Percentiles rank a stretch among this genome's conserved stretches.
These are phyloP conservation scores for Caenorhabditis becei DNA, from an alignment of 2,888 invertebrate species.

Conservation along the genomic window DNA sequence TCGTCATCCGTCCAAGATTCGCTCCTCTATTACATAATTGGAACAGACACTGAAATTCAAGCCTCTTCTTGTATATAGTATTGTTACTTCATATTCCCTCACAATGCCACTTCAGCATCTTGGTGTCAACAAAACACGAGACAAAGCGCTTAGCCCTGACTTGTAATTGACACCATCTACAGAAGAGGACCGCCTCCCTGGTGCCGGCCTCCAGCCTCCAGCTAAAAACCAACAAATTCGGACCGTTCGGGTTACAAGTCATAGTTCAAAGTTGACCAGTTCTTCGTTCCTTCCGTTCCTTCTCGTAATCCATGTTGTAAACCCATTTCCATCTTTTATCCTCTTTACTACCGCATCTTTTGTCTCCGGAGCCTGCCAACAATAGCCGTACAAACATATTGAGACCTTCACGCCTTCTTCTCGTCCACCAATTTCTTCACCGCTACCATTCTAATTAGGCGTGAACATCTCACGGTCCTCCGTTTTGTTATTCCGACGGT, in stretches of 20 bases:
- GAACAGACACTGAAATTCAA: conserved; percentile 59
- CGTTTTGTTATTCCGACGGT: conserved; percentile 1
- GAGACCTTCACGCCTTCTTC: conserved; percentile 49
- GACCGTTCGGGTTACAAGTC: neutral
- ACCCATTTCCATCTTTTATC: conserved; percentile 42
- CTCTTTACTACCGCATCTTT: conserved; percentile 40
- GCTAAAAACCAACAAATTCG: conserved; percentile 44
- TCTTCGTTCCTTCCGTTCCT: neutral
- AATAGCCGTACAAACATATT: conserved; percentile 38
- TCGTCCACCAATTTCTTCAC: conserved; percentile 12
- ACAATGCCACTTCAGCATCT: conserved; percentile 54
- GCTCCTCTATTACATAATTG: conserved; percentile 54
- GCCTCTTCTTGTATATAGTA: conserved; percentile 43
- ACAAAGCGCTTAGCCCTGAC: conserved; percentile 52
- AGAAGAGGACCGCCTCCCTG: conserved; percentile 26
- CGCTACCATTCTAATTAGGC: conserved; percentile 56
- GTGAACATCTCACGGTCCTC: conserved; percentile 33
- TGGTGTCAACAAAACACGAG: conserved; percentile 27
- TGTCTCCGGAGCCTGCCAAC: conserved; percentile 43
- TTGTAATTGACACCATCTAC: conserved; percentile 56
- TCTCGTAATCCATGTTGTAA: conserved; percentile 35
- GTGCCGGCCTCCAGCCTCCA: conserved; percentile 12
- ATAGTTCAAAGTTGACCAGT: neutral
- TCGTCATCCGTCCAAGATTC: conserved; percentile 12
- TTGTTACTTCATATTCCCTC: conserved; percentile 36